Conservation (phyloP, 2,888 invertebrate genomes). For the Eupithecia tripunctaria region DNA sequence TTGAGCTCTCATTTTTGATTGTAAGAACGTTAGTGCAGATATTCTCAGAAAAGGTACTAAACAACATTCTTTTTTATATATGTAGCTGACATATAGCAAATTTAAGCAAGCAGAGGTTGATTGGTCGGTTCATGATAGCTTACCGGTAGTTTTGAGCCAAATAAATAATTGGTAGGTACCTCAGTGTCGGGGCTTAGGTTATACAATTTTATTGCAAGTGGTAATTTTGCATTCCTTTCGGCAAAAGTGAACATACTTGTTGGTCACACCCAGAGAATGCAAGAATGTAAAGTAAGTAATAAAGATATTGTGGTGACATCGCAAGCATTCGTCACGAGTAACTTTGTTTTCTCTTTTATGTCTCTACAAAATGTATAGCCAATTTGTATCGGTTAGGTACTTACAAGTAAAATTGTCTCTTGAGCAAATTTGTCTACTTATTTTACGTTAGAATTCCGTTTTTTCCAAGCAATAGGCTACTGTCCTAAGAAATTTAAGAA, state of each 20-base stretch:
- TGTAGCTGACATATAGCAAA: not conserved
- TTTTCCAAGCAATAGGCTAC: no score
- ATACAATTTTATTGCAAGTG: conserved; percentile 19
- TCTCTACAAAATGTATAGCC: not conserved
- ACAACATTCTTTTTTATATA: not conserved
- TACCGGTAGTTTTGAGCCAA: not conserved
- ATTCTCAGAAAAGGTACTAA: not conserved
- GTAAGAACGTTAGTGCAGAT: not conserved
- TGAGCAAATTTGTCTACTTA: not conserved
- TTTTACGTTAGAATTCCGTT: not conserved
- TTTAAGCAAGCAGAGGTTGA: not conserved
- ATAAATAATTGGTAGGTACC: not conserved
- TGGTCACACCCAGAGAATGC: conserved; percentile 18
- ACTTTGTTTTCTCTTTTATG: conserved; percentile 7
- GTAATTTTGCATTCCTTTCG: conserved; percentile 28
- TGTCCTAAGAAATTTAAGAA: no score
- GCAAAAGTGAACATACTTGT: conserved; percentile 18
- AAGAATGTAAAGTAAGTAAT: conserved; percentile 7
- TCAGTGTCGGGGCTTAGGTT: conserved; percentile 16
- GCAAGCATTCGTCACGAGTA: not conserved
- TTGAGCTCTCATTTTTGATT: not conserved
- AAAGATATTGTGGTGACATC: conserved; percentile 12
- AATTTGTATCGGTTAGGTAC: not conserved
- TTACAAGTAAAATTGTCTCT: not conserved
- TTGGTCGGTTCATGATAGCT: not conserved